Conservation (phyloP, 2,888 invertebrate species). For the Epistrophe eligans region DNA sequence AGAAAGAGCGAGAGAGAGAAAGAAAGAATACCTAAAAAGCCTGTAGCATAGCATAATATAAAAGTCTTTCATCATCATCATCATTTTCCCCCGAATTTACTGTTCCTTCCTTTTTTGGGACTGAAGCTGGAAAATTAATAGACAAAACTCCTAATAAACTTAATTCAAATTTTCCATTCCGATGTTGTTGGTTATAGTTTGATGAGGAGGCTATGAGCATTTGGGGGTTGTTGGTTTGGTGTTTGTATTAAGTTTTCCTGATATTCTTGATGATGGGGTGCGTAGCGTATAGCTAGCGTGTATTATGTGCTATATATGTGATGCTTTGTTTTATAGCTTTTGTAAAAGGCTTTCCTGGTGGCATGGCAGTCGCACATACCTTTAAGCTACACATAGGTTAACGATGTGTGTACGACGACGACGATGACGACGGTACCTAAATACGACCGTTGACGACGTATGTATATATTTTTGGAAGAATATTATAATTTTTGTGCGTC, state of each 20-base stretch:
- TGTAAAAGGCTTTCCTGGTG: conserved; percentile 9
- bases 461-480: conserved; percentile 14
- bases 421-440: too few relatives aligned
- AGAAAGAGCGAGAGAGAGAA: background rate
- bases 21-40: background rate
- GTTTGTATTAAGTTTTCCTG: background rate
- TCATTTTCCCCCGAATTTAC: conserved; percentile 25
- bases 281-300: background rate
- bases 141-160: conserved; percentile 71
- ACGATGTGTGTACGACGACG: background rate
- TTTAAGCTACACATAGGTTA: conserved; percentile 10
- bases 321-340: conserved; percentile 35
- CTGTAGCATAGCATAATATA: conserved; percentile 5
- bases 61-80: conserved; percentile 63
- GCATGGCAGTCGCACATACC: conserved; percentile 3
- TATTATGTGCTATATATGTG: background rate
- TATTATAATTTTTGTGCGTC: conserved; percentile 28
- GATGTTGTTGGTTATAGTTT: background rate
- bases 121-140: conserved; percentile 56
- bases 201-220: background rate
- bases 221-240: background rate
- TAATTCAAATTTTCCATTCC: conserved; percentile 69
- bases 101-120: conserved; percentile 26
- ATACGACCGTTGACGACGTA: background rate
- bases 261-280: background rate